Evolutionary conservation across 2,888 invertebrate genomes (phyloP).

Genomic region (Acanthopleura granulata): DNA sequence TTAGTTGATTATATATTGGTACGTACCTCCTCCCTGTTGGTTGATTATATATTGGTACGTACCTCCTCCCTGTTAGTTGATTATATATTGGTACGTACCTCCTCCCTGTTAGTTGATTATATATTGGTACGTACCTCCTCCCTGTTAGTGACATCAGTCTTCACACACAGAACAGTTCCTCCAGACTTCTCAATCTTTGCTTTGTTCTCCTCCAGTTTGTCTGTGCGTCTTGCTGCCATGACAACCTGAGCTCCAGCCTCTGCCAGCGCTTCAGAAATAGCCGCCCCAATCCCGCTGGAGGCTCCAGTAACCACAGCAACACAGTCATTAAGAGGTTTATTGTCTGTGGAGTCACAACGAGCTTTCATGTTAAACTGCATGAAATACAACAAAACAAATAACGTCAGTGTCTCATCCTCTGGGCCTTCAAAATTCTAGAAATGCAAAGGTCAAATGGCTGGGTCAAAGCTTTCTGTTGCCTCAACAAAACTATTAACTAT

Average conservation of each 20-base stretch:
- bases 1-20: too few relatives aligned
- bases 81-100: too few relatives aligned
- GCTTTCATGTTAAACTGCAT: neutral
- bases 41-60: too few relatives aligned
- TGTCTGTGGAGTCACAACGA: conserved; percentile 27
- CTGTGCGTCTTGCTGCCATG: conserved; percentile 66
- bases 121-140: conserved; percentile 50
- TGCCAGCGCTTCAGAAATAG: conserved; percentile 60
- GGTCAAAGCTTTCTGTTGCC: too few relatives aligned
- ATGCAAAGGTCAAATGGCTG: too few relatives aligned
- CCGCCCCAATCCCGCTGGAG: conserved; percentile 70
- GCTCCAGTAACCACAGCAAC: conserved; percentile 70
- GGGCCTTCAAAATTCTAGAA: too few relatives aligned
- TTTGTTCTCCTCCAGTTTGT: conserved; percentile 55
- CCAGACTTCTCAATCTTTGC: conserved; percentile 50
- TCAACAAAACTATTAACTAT: too few relatives aligned
- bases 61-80: conserved; percentile 61
- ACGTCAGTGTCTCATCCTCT: too few relatives aligned
- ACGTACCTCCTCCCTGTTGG: conserved; percentile 59
- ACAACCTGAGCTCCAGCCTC: conserved; percentile 67
- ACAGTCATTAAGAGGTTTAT: conserved; percentile 47
- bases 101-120: too few relatives aligned
- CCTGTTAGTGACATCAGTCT: conserved; percentile 66
- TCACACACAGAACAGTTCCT: conserved; percentile 59
- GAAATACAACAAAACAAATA: too few relatives aligned